Evolutionary conservation across 92 coral and sea anemone species (phyloP).

Genomic region (Porites cylindrica): DNA sequence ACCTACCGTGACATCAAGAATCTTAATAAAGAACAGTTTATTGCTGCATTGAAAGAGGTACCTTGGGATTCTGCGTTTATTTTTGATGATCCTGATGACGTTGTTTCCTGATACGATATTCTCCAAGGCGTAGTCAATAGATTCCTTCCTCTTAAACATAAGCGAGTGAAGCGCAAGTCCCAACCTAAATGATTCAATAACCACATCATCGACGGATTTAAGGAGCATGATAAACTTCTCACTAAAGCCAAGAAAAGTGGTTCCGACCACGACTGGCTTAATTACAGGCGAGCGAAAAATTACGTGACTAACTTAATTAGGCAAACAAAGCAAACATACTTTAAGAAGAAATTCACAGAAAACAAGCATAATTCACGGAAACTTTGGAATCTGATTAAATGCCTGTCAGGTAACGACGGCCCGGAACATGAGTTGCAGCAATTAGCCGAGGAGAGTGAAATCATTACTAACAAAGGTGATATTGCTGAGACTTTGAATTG

Average conservation of each 20-base stretch:
- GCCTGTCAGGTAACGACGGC: constrained; percentile 41
- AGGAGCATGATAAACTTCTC: constrained; percentile 31
- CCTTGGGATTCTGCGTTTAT: background rate
- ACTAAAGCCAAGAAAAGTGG: constrained; percentile 40
- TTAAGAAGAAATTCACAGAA: background rate
- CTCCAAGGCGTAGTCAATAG: constrained; percentile 47
- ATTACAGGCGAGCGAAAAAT: constrained; percentile 45
- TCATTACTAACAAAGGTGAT: constrained; percentile 27
- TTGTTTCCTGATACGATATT: constrained; percentile 50
- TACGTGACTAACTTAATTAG: constrained; percentile 40
- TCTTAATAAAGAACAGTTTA: constrained; percentile 36
- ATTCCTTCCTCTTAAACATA: constrained; percentile 55
- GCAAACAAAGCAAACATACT: constrained; percentile 45
- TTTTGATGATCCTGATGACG: constrained; percentile 3
- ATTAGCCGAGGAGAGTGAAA: constrained; percentile 21
- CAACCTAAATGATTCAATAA: constrained; percentile 57
- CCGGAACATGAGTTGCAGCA: constrained; percentile 7
- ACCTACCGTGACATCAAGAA: constrained; percentile 42
- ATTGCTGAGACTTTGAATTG: constrained; percentile 32
- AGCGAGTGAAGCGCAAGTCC: constrained; percentile 35
- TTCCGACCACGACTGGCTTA: constrained; percentile 44
- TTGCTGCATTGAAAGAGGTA: background rate
- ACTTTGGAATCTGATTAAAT: constrained; percentile 47
- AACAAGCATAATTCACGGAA: constrained; percentile 41
- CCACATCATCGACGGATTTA: constrained; percentile 36